A percentile compares a stretch with the other conserved stretches of the same genome.
Conservation (phyloP, 2,888 invertebrate genomes). For the Scelioninae gen. 2 region DNA sequence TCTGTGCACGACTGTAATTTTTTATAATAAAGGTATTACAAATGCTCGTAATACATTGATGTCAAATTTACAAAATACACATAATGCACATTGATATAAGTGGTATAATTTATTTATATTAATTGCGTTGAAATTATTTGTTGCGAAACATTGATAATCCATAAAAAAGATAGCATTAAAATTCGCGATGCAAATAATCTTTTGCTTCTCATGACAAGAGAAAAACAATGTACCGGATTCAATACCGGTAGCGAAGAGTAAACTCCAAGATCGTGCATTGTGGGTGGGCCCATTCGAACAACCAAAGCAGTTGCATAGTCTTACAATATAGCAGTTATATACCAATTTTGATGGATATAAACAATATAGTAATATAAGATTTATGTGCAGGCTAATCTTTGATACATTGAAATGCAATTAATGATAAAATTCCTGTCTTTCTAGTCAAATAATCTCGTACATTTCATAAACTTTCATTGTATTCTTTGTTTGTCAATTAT, state of each 20-base stretch:
- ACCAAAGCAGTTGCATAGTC: conserved; percentile 66
- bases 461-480: conserved; percentile 10
- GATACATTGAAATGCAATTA: too few relatives aligned
- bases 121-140: conserved; percentile 38
- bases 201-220: conserved; percentile 71
- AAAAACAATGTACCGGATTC: conserved; percentile 75
- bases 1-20: too few relatives aligned
- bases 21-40: too few relatives aligned
- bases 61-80: too few relatives aligned
- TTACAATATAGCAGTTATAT: conserved; percentile 64
- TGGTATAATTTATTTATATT: too few relatives aligned
- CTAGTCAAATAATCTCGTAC: too few relatives aligned
- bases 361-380: too few relatives aligned
- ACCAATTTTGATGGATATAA: conserved; percentile 70
- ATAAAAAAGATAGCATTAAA: conserved; percentile 40
- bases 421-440: too few relatives aligned
- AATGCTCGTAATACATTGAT: too few relatives aligned
- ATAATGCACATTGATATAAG: too few relatives aligned
- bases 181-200: conserved; percentile 72
- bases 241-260: conserved; percentile 74
- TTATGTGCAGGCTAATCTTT: too few relatives aligned
- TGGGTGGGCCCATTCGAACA: conserved; percentile 73
- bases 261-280: conserved; percentile 73
- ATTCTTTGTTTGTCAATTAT: neutral
- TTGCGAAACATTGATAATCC: conserved; percentile 36